Conservation (phyloP, 2,113 vertebrate genomes). For the Sinocyclocheilus rhinocerous region DNA sequence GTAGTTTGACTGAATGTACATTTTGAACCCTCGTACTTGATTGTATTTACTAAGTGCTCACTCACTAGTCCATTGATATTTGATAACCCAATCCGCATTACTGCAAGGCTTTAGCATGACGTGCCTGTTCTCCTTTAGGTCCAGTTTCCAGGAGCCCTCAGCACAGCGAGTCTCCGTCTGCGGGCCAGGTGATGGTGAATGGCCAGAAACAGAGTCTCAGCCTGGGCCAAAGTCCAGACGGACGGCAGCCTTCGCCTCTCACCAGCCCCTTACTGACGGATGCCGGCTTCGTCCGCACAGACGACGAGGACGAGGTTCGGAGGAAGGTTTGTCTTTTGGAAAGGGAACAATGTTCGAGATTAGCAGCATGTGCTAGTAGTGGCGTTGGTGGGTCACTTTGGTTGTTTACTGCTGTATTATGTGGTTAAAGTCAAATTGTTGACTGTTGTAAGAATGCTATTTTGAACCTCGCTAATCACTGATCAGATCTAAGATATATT, state of each 20-base stretch:
- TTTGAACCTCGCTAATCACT: background rate
- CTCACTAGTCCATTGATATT: background rate
- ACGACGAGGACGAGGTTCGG: slow-evolving; percentile 93
- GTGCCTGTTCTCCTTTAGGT: slow-evolving; percentile 70
- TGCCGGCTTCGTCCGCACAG: slow-evolving; percentile 83
- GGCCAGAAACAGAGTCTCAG: slow-evolving; percentile 72
- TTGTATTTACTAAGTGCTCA: no score
- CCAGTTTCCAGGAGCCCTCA: slow-evolving; percentile 83
- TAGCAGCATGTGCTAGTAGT: background rate
- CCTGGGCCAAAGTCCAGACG: slow-evolving; percentile 81
- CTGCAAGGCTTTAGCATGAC: background rate
- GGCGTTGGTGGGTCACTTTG: background rate
- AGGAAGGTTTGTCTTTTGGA: slow-evolving; percentile 85
- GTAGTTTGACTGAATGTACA: background rate
- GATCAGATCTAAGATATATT: no score
- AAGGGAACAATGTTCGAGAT: background rate
- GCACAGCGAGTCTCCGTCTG: slow-evolving; percentile 84
- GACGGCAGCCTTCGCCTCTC: slow-evolving; percentile 86
- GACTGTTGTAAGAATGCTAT: background rate
- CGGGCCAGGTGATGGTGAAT: slow-evolving; percentile 75
- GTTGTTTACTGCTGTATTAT: background rate
- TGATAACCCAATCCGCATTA: background rate
- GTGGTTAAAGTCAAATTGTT: background rate
- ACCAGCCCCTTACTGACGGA: slow-evolving; percentile 93
- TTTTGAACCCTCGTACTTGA: background rate